A percentile compares a stretch with the other conserved stretches of the same genome.
Conservation (phyloP, 1,140 invertebrate genomes). For the Oscheius sp. region DNA sequence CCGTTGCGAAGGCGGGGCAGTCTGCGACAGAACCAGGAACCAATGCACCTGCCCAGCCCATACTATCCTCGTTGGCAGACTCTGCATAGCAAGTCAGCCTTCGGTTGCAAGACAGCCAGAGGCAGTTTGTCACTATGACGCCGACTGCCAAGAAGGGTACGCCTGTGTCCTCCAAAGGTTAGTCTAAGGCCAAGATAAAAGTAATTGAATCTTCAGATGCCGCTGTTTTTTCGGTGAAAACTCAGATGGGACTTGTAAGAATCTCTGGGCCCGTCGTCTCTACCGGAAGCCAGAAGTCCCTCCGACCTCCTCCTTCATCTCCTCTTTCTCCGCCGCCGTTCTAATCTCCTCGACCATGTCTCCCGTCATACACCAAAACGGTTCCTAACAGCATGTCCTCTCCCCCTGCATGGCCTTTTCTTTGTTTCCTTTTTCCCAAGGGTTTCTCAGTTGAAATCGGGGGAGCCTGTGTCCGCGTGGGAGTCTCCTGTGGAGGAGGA, state of each 20-base stretch:
- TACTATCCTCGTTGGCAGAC: background rate
- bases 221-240: constrained; percentile 20
- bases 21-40: constrained; percentile 9
- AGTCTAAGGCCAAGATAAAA: background rate
- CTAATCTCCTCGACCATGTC: too few relatives aligned
- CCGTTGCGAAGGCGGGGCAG: background rate
- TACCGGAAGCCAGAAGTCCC: too few relatives aligned
- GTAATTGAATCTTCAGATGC: constrained; percentile 16
- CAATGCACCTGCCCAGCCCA: constrained; percentile 1
- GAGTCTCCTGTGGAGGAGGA: constrained; percentile 28
- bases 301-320: too few relatives aligned
- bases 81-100: background rate
- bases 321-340: too few relatives aligned
- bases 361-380: too few relatives aligned
- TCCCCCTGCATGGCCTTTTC: background rate
- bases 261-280: constrained; percentile 2
- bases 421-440: background rate
- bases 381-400: constrained; percentile 5
- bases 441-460: constrained; percentile 29
- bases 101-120: background rate
- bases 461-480: constrained; percentile 27
- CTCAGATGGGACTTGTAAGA: background rate
- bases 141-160: background rate
- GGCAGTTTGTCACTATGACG: background rate
- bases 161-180: constrained; percentile 15